Evolutionary conservation across 2,888 invertebrate genomes (phyloP).

Genomic region (Selenia dentaria): DNA sequence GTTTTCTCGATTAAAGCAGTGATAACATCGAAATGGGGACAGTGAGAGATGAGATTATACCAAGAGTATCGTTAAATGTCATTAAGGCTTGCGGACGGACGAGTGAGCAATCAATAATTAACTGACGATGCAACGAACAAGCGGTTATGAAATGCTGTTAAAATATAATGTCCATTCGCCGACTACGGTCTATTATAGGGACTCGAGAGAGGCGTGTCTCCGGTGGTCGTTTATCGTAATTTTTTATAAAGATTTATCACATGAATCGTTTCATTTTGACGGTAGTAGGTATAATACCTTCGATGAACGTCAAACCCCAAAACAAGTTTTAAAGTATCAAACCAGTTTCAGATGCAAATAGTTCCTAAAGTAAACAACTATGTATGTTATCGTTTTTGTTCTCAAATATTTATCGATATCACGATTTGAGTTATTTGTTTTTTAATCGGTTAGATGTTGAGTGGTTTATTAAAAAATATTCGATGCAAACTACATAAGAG

Average conservation of each 20-base stretch:
- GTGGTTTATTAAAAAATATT: constrained; percentile 12
- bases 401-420: constrained; percentile 15
- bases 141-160: constrained; percentile 40
- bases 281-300: no score
- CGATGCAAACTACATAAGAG: constrained; percentile 6
- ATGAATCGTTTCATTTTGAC: no score
- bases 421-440: constrained; percentile 10
- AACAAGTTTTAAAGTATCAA: constrained; percentile 8
- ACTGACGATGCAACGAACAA: constrained; percentile 30
- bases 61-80: constrained; percentile 27
- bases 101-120: constrained; percentile 37
- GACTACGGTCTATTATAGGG: constrained; percentile 14
- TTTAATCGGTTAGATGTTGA: constrained; percentile 5
- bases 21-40: constrained; percentile 30
- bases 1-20: constrained; percentile 22
- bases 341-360: constrained; percentile 20
- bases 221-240: constrained; percentile 4
- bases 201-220: constrained; percentile 22
- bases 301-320: background rate
- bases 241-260: no score
- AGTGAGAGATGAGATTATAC: constrained; percentile 27
- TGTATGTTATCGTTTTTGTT: constrained; percentile 7
- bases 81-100: constrained; percentile 22
- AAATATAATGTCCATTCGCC: constrained; percentile 31
- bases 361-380: constrained; percentile 14